phyloP scores from a whole-genome alignment of 2,888 invertebrate species.

The Xanthorhoe spadicearia region DNA sequence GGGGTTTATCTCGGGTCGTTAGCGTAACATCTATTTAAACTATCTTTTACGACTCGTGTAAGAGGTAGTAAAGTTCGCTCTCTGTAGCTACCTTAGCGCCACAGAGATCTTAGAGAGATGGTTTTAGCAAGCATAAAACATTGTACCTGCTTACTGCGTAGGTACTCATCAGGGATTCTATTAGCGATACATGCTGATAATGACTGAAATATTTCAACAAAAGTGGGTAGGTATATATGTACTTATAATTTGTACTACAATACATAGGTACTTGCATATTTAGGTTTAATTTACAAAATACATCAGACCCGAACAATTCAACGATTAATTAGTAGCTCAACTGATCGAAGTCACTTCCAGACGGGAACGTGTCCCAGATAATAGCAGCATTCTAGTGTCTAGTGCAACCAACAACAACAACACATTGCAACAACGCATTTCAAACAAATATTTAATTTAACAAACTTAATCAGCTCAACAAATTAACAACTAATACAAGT shows the following conservation, averaged over 20 bases:
- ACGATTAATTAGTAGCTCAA: too few species aligned
- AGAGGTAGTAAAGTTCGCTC: constrained; percentile 35
- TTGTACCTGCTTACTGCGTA: neutral
- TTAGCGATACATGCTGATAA: neutral
- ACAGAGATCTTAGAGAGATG: constrained; percentile 1
- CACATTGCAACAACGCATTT: too few species aligned
- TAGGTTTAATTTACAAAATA: too few species aligned
- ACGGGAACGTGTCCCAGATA: too few species aligned
- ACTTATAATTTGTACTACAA: too few species aligned
- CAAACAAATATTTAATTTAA: neutral
- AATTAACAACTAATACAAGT: neutral
- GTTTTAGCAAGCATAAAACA: constrained; percentile 5
- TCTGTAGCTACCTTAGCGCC: constrained; percentile 21
- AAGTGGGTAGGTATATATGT: too few species aligned
- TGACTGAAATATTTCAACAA: neutral
- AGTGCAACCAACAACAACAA: too few species aligned
- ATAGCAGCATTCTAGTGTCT: too few species aligned
- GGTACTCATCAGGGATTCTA: neutral
- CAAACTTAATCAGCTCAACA: neutral
- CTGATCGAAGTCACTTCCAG: too few species aligned
- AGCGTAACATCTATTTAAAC: constrained; percentile 33
- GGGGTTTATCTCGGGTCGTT: constrained; percentile 33
- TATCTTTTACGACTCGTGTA: constrained; percentile 37
- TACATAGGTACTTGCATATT: too few species aligned
- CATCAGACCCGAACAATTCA: too few species aligned